Base-by-base conservation (phyloP, 2,888 invertebrate species). In the Cheilosia urbana region DNA sequence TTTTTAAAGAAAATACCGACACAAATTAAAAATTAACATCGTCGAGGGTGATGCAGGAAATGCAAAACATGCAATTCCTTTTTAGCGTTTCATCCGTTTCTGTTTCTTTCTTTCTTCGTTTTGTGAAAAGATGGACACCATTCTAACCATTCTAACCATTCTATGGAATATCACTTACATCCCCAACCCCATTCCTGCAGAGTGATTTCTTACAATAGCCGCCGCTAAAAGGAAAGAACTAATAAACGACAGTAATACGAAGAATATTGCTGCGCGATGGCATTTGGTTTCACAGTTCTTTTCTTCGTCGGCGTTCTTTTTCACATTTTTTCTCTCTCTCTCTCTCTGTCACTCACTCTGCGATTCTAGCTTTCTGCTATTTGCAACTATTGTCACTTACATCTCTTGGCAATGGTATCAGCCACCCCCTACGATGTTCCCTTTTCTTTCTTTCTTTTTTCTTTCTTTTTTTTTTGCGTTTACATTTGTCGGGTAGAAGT, bases 1-100 rank as follows among this genome's bases (percentile, higher is more conserved):
- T 17, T 66, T 69, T 71, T 68, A 7, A 53, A 71, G 53, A 73
- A 75, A 75, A 84, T 75, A 69, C 68, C 69, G 75, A 58, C 40
- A 79, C 58, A 84, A 84, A 84, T 84, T 84, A 84, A 79, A 84
- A 84, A 84, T 84, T 84, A 84, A 57, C 63, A 63, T 15, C 51
- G 49, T 6, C 15, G 15, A 6, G 6, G 19, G 4, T 49, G 49
- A 51, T 40, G 53, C 73, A 79, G 79, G 79, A 84, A 79, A 84
- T 84, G 84, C 84, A 84, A 84, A 84, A 84, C 84, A 84, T 84
- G 84, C 79, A 79, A 84, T 84, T 84, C 79, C 73, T 84, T 84
- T 79, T 84, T 79, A 75, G 63, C 65, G 57, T 62, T 69, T 69
- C 42, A 60, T 73, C 19, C 34, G 42, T 30, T 57, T 57, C 42